Percentiles rank a stretch among this genome's conserved stretches.
phyloP scores from a whole-genome alignment of 92 coral and sea anemone species.

The Chrysogorgia sp. region DNA sequence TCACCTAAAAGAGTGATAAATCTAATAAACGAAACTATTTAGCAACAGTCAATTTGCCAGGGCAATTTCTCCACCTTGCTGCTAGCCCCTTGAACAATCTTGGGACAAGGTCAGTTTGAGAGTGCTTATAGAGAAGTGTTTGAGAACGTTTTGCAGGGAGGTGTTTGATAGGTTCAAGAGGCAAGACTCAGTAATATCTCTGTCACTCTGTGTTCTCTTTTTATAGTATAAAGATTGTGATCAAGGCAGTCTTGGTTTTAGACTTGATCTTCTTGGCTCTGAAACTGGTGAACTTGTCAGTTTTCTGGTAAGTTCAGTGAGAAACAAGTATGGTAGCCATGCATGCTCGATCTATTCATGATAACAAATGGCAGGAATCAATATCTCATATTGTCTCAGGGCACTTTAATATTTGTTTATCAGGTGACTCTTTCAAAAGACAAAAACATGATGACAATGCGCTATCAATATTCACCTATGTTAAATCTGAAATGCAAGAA shows the following conservation, averaged over 20 bases:
- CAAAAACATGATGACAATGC: constrained; percentile 30
- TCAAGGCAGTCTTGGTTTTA: constrained; percentile 13
- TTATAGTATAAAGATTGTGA: constrained; percentile 39
- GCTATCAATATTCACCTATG: constrained; percentile 34
- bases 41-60: no score
- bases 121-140: no score
- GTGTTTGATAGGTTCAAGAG: background rate
- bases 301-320: constrained; percentile 15
- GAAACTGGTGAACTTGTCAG: constrained; percentile 39
- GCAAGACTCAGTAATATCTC: background rate
- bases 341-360: no score
- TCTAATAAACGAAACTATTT: no score
- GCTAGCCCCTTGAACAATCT: no score
- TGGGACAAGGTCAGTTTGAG: no score
- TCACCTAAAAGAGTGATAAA: no score
- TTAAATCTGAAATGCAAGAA: constrained; percentile 23
- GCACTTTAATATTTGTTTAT: no score
- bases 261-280: constrained; percentile 30
- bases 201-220: background rate
- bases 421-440: constrained; percentile 37
- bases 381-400: no score
- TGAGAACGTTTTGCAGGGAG: background rate
- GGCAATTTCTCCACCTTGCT: no score
- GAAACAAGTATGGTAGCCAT: no score
- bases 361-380: no score